phyloP scores from a whole-genome alignment of 2,113 vertebrate species.

The Phalacrocorax pelagicus region DNA sequence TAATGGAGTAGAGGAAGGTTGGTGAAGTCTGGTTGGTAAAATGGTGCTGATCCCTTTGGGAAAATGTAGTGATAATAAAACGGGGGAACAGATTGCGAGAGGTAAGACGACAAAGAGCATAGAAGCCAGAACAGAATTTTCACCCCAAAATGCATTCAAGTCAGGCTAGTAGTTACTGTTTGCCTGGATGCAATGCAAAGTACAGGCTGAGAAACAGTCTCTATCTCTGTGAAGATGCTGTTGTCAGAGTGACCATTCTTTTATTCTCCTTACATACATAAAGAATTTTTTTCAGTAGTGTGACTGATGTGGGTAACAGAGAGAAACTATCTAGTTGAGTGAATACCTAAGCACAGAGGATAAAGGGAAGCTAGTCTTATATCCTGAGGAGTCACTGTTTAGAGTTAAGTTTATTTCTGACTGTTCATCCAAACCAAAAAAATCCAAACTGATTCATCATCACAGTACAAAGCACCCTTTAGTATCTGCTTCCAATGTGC shows the following conservation, averaged over 20 bases:
- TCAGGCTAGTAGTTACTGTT: background rate
- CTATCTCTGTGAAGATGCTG: background rate
- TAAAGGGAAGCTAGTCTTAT: background rate
- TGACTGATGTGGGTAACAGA: background rate
- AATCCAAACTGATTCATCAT: background rate
- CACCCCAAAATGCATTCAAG: background rate
- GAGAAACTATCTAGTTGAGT: background rate
- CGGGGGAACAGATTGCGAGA: background rate
- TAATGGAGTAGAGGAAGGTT: fast-evolving
- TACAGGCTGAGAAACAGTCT: background rate
- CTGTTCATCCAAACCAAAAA: background rate
- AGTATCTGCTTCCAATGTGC: background rate
- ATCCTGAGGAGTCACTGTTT: background rate
- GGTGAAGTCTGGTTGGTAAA: background rate
- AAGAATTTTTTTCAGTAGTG: background rate
- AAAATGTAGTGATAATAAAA: background rate
- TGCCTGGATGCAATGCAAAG: background rate
- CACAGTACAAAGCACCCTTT: background rate
- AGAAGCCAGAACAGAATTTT: background rate
- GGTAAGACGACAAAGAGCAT: background rate
- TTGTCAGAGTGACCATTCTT: background rate
- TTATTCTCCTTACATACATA: background rate
- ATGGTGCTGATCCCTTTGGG: background rate
- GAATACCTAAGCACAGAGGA: background rate
- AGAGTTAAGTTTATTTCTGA: background rate